A percentile compares a stretch with the other conserved stretches of the same genome.
Evolutionary conservation across 2,113 vertebrate species (phyloP).

Genomic region (Cyprinodon tularosa): DNA sequence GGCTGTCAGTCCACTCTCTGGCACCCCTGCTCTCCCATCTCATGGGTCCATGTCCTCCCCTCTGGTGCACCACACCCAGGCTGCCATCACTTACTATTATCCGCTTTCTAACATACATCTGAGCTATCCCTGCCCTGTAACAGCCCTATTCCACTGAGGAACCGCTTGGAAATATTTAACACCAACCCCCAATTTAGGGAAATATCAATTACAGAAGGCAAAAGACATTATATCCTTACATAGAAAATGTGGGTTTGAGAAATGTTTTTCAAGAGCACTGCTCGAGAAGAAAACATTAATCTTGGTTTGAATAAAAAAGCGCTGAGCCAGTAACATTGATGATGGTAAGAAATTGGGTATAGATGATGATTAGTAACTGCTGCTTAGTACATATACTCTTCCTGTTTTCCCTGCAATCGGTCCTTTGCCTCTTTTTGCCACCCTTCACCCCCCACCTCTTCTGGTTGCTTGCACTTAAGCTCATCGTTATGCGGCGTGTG

Average conservation of each 20-base stretch:
- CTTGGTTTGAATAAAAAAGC: background rate
- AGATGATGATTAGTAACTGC: slow-evolving; percentile 20
- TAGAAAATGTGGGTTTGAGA: background rate
- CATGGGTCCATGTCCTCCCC: slow-evolving; percentile 67
- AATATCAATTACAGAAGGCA: background rate
- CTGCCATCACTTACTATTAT: slow-evolving; percentile 56
- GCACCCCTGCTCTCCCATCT: slow-evolving; percentile 71
- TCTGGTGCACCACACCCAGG: slow-evolving; percentile 62
- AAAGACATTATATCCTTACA: background rate
- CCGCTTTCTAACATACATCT: slow-evolving; percentile 33
- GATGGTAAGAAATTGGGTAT: slow-evolving; percentile 16
- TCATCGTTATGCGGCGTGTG: slow-evolving; percentile 79
- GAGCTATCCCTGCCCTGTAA: slow-evolving; percentile 6
- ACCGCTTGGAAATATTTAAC: slow-evolving; percentile 3
- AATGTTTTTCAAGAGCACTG: background rate
- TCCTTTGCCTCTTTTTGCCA: slow-evolving; percentile 30
- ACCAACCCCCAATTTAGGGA: background rate
- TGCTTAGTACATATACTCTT: slow-evolving; percentile 10
- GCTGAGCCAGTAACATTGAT: background rate
- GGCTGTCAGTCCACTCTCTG: slow-evolving; percentile 77
- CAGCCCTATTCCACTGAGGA: background rate
- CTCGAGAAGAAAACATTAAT: background rate
- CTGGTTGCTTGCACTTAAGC: slow-evolving; percentile 71
- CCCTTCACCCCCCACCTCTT: slow-evolving; percentile 34
- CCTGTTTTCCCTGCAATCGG: slow-evolving; percentile 29